Evolutionary conservation across 2,797 vertebrate genomes (phyloP), one percentile per base, ranked within the genome.

Genomic region (Coluber constrictor): DNA sequence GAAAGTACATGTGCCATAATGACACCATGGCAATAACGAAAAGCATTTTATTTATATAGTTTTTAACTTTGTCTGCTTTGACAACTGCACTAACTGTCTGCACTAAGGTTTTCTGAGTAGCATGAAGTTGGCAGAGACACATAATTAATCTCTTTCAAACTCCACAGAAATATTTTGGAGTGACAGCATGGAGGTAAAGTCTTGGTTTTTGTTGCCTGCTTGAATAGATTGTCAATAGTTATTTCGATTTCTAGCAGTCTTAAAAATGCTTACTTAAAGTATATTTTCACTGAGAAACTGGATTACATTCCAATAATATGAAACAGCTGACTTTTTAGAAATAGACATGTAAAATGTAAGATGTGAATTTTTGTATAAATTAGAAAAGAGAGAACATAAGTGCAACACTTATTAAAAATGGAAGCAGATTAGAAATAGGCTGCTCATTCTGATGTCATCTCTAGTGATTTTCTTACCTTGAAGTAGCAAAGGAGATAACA

Each of bases 201-300:
- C 93, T 96, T 88, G 56, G 60, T 79, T 95, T 88, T 66, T 94
- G 60, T 88, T 94, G 79, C 79, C 91, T 96, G 63, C 90, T 93
- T 93, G 63, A 94, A n/a, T 92, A 86, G 32, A 61, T 83, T 20
- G 93, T 95, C 59, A 93, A 59, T 86, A 94, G 25, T 91, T 32
- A 90, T 94, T 95, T 95, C 91, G 89, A 11, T 66, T 15, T 79
- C 90, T 16, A 90, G 9, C 0, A 9, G 91, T 5, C 54, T 93
- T 89, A 92, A 96, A 94, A 90, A 87, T 90, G 4, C 74, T 94
- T 94, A 93, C 94, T 96, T 91, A 95, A 95, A 93, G 16, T 3
- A 11, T 0, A 32, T 94, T 95, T 96, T 94, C 79, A 92, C 61
- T 92, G 70, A 89, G 86, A 90, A 90, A 16, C 56, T 90, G 89